Evolutionary conservation across 2,797 vertebrate species (phyloP).

Genomic region (Dermochelys coriacea): DNA sequence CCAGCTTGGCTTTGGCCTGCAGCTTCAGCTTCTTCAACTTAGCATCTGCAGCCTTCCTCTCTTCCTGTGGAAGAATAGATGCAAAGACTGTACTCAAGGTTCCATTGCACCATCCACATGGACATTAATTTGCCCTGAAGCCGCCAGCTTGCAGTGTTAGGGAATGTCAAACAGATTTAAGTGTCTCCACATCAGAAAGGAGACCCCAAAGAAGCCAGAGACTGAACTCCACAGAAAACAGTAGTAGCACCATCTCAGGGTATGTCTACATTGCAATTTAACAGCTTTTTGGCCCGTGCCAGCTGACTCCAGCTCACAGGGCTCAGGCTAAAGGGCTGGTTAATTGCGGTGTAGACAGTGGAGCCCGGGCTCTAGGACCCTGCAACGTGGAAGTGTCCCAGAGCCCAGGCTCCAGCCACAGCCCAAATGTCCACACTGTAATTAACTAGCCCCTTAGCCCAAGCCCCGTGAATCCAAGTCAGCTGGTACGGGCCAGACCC

Average conservation of each 20-base stretch:
- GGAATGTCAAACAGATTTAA: neutral
- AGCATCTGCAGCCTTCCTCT: slow-evolving; percentile 88
- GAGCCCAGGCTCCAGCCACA: neutral
- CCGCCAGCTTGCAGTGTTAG: neutral
- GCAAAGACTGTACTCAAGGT: neutral
- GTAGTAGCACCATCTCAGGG: neutral
- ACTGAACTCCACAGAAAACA: neutral
- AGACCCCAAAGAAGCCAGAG: neutral
- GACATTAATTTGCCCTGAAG: neutral
- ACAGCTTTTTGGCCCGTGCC: neutral
- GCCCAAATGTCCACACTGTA: neutral
- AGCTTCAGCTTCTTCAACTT: slow-evolving; percentile 94
- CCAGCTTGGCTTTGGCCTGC: slow-evolving; percentile 94
- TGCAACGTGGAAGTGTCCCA: neutral
- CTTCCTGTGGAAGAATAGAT: slow-evolving; percentile 81
- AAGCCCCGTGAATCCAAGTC: neutral
- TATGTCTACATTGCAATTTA: neutral
- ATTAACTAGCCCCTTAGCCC: neutral
- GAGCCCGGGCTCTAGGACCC: neutral
- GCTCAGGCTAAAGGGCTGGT: neutral
- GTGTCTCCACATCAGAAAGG: neutral
- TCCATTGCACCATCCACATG: neutral
- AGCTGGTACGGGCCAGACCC: neutral
- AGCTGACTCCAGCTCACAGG: neutral
- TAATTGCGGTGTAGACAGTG: neutral